These are phyloP conservation scores for Ophiodon elongatus DNA, from an alignment of 2,113 vertebrate species.

Conservation along the genomic window DNA sequence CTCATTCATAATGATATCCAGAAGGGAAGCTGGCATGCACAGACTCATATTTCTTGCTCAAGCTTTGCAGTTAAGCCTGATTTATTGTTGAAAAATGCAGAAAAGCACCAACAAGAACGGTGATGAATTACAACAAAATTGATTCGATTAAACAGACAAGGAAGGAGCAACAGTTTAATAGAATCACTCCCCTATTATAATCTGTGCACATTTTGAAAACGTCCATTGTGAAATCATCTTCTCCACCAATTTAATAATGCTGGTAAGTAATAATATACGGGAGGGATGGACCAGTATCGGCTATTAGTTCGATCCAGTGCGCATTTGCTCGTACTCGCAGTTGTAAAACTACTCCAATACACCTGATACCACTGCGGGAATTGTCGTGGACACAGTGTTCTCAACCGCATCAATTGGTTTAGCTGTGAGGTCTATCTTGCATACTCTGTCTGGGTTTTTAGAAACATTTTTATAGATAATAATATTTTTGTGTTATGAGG, in stretches of 20 bases:
- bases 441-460: no score
- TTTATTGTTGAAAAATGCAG: constrained; percentile 19
- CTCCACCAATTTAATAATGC: neutral
- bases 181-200: neutral
- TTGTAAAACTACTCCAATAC: no score
- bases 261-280: neutral
- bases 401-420: no score
- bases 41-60: neutral
- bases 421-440: neutral
- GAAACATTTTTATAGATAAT: constrained; percentile 11
- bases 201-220: neutral
- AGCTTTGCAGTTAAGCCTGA: neutral
- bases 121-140: constrained; percentile 13
- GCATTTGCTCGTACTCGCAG: no score
- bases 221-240: neutral
- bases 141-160: constrained; percentile 4
- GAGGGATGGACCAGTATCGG: neutral
- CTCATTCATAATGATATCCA: neutral
- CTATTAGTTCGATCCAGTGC: neutral
- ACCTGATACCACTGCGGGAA: no score
- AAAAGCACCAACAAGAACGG: neutral
- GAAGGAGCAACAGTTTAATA: neutral
- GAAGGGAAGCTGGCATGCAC: neutral
- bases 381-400: no score
- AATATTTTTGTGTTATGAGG: constrained; percentile 15